These are phyloP conservation scores for Chrysolina americana DNA, from an alignment of 2,888 invertebrate genomes.

Conservation along the genomic window DNA sequence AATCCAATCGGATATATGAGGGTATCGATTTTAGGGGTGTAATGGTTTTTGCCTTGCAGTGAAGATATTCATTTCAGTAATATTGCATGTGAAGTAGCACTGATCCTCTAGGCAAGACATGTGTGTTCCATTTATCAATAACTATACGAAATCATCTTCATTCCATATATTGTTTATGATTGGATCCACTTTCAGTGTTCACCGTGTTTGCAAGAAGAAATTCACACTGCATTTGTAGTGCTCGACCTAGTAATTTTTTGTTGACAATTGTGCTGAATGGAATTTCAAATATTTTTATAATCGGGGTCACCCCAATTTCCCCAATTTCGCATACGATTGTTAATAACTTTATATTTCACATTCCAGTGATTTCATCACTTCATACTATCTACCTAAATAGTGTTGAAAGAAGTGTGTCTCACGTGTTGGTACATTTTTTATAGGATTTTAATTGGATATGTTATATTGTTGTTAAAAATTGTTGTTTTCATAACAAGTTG, in stretches of 20 bases:
- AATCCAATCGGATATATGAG: constrained; percentile 57
- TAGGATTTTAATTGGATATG: too few species aligned
- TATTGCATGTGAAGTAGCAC: neutral
- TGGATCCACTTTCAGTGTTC: neutral
- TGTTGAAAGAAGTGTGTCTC: too few species aligned
- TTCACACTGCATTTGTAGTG: neutral
- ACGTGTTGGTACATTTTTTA: too few species aligned
- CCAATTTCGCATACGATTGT: constrained; percentile 59
- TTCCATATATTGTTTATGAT: neutral
- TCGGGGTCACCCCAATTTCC: constrained; percentile 66
- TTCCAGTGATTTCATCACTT: constrained; percentile 38
- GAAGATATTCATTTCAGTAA: constrained; percentile 10
- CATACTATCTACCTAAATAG: neutral
- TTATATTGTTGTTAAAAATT: too few species aligned
- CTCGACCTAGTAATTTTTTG: constrained; percentile 44
- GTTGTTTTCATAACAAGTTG: too few species aligned
- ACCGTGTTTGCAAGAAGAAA: neutral
- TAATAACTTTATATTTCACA: constrained; percentile 48
- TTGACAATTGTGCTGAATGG: constrained; percentile 63
- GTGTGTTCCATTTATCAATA: neutral
- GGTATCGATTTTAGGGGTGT: constrained; percentile 57
- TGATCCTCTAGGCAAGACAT: neutral
- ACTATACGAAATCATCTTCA: neutral
- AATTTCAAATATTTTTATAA: constrained; percentile 67
- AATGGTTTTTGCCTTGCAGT: constrained; percentile 30